Base-by-base conservation (phyloP, 2,797 vertebrate species). In the Syngnathus rostellatus region DNA sequence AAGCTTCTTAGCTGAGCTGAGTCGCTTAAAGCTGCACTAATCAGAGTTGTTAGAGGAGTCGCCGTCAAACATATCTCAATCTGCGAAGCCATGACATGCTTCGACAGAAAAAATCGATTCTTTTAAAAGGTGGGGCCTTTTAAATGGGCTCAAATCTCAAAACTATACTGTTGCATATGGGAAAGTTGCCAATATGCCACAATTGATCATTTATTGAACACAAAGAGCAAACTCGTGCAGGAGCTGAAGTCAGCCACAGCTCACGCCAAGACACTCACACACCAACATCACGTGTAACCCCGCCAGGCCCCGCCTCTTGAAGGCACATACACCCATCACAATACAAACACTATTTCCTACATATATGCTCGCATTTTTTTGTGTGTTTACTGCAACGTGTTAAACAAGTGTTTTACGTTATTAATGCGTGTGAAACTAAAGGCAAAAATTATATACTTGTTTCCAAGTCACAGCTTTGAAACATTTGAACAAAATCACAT, bases 1-100 rank as follows among this genome's bases (percentile, higher is more conserved):
- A 88, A 87, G 85, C 88, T 82, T 86, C 86, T 89, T 87, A 89
- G 79, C n/a, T 57, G 55, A 48, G 67, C 77, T 79, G 79, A 85
- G 81, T 83, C 85, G 66, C 55, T 84, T 85, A 90, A 84, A 86
- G 83, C 85, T 84, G 82, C 81, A 86, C 77, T 84, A 81, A 88
- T 87, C 85, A 85, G 83, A 85, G 81, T 71, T 81, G 81, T 83
- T 79, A 85, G 70, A 55, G 62, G 64, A 80, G 72, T 72, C 77
- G 73, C 75, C 43, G 65, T 61, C 77, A 75, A 74, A 72, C 62
- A 37, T 66, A 83, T 79, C 78, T 45, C 72, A 25, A 67, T 59
- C 50, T 37, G 59, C n/a, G 64, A 82, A 83, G 85, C 68, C 62
- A 53, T 37, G 62, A 67, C 68, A 64, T 54, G 53, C 31, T 58